These are phyloP conservation scores for Cremastinae sp. DNA, from an alignment of 2,888 invertebrate species.

Conservation along the genomic window DNA sequence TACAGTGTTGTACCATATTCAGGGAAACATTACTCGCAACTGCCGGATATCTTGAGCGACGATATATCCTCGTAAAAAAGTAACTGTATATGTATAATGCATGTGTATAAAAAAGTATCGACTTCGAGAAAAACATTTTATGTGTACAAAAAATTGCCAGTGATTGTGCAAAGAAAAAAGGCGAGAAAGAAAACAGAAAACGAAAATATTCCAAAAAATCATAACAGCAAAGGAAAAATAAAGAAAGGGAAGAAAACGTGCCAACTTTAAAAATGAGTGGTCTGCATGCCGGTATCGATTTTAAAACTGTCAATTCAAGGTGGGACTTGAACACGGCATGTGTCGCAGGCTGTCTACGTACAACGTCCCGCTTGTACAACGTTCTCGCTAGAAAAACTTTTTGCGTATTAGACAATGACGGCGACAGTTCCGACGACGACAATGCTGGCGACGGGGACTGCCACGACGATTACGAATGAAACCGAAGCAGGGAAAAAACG, in stretches of 20 bases:
- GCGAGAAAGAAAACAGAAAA: too few relatives aligned
- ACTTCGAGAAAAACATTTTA: too few relatives aligned
- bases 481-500: constrained; percentile 28
- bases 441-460: constrained; percentile 2
- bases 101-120: too few relatives aligned
- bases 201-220: too few relatives aligned
- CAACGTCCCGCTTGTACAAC: constrained; percentile 9
- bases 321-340: constrained; percentile 16
- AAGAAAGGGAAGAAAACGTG: constrained; percentile 7
- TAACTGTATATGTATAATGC: constrained; percentile 13
- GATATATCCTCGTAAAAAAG: constrained; percentile 31
- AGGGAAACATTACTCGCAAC: constrained; percentile 21
- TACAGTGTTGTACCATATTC: constrained; percentile 34
- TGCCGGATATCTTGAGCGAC: background rate
- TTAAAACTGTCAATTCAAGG: constrained; percentile 22
- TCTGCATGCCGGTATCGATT: constrained; percentile 48
- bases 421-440: background rate
- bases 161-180: too few relatives aligned
- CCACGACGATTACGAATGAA: constrained; percentile 21
- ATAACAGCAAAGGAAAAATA: too few relatives aligned
- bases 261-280: background rate
- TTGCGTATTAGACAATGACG: constrained; percentile 6
- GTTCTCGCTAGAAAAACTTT: constrained; percentile 30
- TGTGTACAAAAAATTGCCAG: too few relatives aligned
- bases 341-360: constrained; percentile 2